These are phyloP conservation scores for Synergus japonicus DNA, from an alignment of 2,888 invertebrate genomes.

Conservation along the genomic window DNA sequence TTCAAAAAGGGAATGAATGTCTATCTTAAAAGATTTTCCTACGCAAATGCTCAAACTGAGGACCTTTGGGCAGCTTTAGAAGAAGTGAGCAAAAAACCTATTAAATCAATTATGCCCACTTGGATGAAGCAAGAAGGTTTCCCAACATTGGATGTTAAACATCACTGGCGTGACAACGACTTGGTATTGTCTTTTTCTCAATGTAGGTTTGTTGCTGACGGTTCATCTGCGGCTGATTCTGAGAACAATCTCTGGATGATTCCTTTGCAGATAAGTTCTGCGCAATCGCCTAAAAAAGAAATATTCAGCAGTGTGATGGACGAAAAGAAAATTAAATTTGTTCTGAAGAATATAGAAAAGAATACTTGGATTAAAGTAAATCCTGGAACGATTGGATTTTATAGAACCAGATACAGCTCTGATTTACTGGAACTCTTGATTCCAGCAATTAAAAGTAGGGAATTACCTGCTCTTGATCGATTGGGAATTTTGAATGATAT, in stretches of 20 bases:
- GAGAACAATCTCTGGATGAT: slow-evolving; percentile 90
- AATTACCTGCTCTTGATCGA: slow-evolving; percentile 91
- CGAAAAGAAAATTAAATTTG: slow-evolving; percentile 83
- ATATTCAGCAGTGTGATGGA: slow-evolving; percentile 81
- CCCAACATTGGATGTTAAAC: slow-evolving; percentile 85
- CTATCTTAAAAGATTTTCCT: slow-evolving; percentile 90
- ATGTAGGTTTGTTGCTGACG: slow-evolving; percentile 93
- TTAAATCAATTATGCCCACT: slow-evolving; percentile 94
- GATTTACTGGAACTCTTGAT: slow-evolving; percentile 87
- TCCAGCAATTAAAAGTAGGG: slow-evolving; percentile 87
- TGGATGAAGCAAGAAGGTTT: slow-evolving; percentile 98
- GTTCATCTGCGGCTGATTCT: slow-evolving; percentile 78
- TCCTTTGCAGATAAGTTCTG: slow-evolving; percentile 90
- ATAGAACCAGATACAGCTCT: slow-evolving; percentile 90
- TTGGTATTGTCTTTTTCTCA: slow-evolving; percentile 86
- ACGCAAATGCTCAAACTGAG: slow-evolving; percentile 94
- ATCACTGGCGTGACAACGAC: slow-evolving; percentile 69
- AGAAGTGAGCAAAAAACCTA: slow-evolving; percentile 92
- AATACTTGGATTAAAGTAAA: slow-evolving; percentile 94
- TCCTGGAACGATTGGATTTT: slow-evolving; percentile 91
- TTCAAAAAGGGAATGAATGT: slow-evolving; percentile 95
- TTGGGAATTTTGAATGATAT: slow-evolving; percentile 94
- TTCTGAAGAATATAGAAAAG: slow-evolving; percentile 84
- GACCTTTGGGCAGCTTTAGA: slow-evolving; percentile 95
- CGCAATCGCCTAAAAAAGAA: slow-evolving; percentile 84